Evolutionary conservation across 2,113 vertebrate genomes (phyloP), one percentile per base, ranked within the genome.

Genomic region (Bubo bubo): DNA sequence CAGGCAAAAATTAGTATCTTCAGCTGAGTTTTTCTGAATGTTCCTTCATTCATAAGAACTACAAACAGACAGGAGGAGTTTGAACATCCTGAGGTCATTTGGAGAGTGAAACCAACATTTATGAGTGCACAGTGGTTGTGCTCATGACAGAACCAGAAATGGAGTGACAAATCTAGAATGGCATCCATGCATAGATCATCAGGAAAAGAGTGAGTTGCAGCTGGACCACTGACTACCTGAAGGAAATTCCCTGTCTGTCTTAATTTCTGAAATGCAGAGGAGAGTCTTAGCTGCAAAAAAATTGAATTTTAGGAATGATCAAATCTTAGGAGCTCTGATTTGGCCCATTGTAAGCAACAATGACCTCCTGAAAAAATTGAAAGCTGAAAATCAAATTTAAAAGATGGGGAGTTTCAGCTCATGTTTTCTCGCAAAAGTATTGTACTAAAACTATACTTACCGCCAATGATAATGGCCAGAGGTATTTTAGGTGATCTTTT

Each of bases 181-280:
- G 9, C 12, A 50, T 64, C 59, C 19, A 27, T 27, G 14, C 0
- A 0, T 22, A 49, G 19, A 27, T 79, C 27, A 32, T 34, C 59
- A 53, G 35, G 26, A 77, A 72, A 72, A 62, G 74, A 91, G 35
- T 6, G 56, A 81, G 28, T 12, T 81, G 76, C 28, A 32, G 34
- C 39, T 49, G 73, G 77, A 67, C 28, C 9, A 14, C n/a, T 73
- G 45, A 43, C 27, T 72, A 56, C 49, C 35, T 24, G 52, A 94
- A 91, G 39, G 12, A 71, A 72, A 64, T 67, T 67, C 12, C 10
- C n/a, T 10, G 6, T 43, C 37, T 79, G 4, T 26, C 32, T 74
- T 66, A 45, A 49, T 52, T 92, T 89, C 68, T 79, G 62, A 82
- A 63, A n/a, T 47, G 39, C 27, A 50, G 34, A 92, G 14, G 45